phyloP scores from a whole-genome alignment of 1,140 invertebrate species.

The Anastrepha ludens region DNA sequence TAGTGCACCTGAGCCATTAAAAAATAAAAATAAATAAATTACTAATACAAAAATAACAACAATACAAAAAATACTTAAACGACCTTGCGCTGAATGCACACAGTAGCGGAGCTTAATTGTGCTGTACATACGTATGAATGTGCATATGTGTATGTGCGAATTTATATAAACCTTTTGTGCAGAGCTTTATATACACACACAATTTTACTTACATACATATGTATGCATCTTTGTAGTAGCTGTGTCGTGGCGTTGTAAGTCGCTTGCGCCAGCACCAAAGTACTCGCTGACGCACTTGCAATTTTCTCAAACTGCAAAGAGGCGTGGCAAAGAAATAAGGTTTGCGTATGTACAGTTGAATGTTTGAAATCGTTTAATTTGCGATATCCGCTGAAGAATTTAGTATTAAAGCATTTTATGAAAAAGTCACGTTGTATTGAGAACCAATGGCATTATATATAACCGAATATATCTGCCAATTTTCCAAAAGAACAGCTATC shows the following conservation, averaged over 20 bases:
- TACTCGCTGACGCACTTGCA: background rate
- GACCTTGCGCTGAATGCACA: constrained; percentile 48
- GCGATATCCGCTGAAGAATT: constrained; percentile 31
- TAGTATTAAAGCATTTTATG: background rate
- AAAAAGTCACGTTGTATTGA: no score
- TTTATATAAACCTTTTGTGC: background rate
- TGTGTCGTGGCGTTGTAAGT: no score
- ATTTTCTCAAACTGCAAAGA: constrained; percentile 42
- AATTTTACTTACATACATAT: background rate
- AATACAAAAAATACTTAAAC: background rate
- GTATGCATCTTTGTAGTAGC: background rate
- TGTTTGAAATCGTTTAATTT: background rate
- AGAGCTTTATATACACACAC: no score
- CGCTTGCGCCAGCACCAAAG: background rate
- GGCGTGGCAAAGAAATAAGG: constrained; percentile 29
- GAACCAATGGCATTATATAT: no score
- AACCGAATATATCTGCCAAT: no score
- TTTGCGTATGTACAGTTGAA: background rate
- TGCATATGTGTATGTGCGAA: background rate
- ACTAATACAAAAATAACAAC: background rate
- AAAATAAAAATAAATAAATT: background rate
- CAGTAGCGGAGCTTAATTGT: constrained; percentile 1
- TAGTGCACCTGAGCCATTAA: constrained; percentile 8
- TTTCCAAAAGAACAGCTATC: no score
- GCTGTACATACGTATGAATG: background rate